Evolutionary conservation across 1,140 invertebrate species (phyloP).

Genomic region (Papilio polytes): DNA sequence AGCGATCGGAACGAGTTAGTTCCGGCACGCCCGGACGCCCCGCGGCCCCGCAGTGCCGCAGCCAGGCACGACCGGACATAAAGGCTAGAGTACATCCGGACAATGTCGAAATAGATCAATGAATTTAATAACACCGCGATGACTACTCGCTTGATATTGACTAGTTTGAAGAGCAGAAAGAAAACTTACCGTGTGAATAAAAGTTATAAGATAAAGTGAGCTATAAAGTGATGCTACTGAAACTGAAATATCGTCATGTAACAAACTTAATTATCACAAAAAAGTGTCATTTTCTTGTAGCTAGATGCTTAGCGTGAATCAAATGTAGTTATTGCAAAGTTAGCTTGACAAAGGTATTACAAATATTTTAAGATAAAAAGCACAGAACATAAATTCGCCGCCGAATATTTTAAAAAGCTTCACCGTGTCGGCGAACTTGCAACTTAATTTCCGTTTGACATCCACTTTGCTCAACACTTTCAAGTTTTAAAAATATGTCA

Average conservation of each 20-base stretch:
- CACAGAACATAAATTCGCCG: not conserved
- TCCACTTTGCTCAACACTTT: not conserved
- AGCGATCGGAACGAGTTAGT: not conserved
- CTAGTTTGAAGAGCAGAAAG: not conserved
- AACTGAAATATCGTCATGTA: no score
- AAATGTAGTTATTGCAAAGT: not conserved
- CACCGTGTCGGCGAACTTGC: not conserved
- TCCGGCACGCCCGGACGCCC: not conserved
- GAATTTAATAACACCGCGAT: not conserved
- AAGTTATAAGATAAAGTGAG: not conserved
- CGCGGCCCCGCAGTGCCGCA: no score
- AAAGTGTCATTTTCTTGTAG: no score
- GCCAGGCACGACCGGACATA: not conserved
- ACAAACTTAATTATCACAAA: no score
- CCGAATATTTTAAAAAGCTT: not conserved
- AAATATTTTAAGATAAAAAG: not conserved
- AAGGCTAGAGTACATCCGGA: not conserved
- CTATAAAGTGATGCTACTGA: no score
- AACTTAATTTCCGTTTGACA: constrained; percentile 14
- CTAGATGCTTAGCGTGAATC: not conserved
- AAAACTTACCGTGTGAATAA: not conserved
- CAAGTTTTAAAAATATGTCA: not conserved
- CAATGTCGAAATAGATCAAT: not conserved
- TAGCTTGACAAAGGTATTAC: no score
- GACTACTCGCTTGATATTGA: not conserved